Conservation (phyloP, 2,888 invertebrate species). For the Galeruca laticollis region DNA sequence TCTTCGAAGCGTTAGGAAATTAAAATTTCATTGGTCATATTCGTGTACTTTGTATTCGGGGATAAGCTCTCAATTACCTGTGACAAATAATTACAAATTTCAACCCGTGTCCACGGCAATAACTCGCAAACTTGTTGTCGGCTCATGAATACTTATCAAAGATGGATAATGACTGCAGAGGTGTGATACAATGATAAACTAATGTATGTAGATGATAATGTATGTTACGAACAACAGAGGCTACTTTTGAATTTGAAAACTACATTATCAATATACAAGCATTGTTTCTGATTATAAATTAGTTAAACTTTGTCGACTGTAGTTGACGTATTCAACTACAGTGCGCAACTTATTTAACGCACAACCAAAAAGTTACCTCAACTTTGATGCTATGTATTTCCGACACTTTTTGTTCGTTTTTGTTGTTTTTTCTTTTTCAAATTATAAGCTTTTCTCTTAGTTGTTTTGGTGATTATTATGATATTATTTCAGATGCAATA, state of each 20-base stretch:
- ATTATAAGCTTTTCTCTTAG: too few relatives aligned
- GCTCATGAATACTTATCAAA: constrained; percentile 1
- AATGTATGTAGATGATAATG: not conserved
- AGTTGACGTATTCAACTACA: too few relatives aligned
- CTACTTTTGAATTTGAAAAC: not conserved
- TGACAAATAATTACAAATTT: constrained; percentile 10
- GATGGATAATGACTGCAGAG: constrained; percentile 4
- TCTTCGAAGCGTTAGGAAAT: not conserved
- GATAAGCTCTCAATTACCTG: not conserved
- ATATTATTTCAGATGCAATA: too few relatives aligned
- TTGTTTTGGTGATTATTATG: too few relatives aligned
- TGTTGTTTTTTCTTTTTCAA: too few relatives aligned
- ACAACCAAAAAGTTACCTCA: too few relatives aligned
- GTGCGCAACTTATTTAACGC: too few relatives aligned
- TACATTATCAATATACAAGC: not conserved
- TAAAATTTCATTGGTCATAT: constrained; percentile 8
- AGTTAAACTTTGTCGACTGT: too few relatives aligned
- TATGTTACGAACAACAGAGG: not conserved
- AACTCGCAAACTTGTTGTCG: constrained; percentile 1
- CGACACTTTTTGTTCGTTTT: too few relatives aligned
- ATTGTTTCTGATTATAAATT: too few relatives aligned
- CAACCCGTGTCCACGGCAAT: not conserved
- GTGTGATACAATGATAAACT: not conserved
- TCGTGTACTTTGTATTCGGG: not conserved
- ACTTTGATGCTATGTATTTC: too few relatives aligned